Conservation (phyloP, 2,113 vertebrate genomes). For the Urocitellus parryii region DNA sequence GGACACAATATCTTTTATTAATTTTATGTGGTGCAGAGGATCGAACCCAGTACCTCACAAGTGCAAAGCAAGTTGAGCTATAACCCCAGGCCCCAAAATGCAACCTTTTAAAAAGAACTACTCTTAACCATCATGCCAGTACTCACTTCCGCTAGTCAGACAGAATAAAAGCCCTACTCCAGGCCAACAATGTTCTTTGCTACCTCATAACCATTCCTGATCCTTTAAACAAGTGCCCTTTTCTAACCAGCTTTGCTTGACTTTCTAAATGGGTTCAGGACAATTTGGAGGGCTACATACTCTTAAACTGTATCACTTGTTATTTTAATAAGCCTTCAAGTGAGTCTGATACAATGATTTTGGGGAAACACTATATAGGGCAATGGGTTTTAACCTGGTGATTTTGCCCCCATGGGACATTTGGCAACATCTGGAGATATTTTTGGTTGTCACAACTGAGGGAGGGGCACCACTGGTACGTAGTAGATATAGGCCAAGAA, state of each 20-base stretch:
- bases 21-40: no score
- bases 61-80: no score
- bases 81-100: background rate
- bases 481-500: background rate
- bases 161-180: slow-evolving; percentile 7
- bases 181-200: background rate
- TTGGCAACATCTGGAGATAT: background rate
- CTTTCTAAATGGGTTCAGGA: background rate
- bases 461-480: background rate
- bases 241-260: background rate
- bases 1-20: no score
- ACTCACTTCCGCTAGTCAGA: background rate
- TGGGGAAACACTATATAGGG: background rate
- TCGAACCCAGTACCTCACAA: no score
- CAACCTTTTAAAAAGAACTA: background rate
- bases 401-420: background rate
- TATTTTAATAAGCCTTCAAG: slow-evolving; percentile 13
- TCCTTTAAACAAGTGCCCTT: background rate
- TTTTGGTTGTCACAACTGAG: background rate
- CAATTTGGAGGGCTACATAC: background rate
- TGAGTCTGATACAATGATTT: slow-evolving; percentile 7
- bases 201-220: background rate
- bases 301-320: background rate
- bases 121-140: background rate
- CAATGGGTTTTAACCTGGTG: background rate